phyloP scores from a whole-genome alignment of 2,888 invertebrate species.

The Calephelis perditalis region DNA sequence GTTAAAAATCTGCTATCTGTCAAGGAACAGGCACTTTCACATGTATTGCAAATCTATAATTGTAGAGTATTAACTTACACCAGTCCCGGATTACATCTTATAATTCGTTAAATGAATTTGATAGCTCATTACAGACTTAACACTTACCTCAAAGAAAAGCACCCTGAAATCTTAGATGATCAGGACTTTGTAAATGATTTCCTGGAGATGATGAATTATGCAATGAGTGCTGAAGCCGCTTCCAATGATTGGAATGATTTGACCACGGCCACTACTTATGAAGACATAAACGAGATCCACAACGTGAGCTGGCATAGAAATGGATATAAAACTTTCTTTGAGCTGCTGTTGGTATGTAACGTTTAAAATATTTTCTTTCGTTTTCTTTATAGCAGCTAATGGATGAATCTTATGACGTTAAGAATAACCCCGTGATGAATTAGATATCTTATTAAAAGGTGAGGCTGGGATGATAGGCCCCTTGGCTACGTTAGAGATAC shows the following conservation, averaged over 20 bases:
- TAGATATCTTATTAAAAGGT: no score
- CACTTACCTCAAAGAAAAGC: constrained; percentile 31
- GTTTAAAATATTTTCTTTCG: no score
- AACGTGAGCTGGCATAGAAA: constrained; percentile 38
- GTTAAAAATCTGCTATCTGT: no score
- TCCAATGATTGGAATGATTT: constrained; percentile 40
- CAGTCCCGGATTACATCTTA: background rate
- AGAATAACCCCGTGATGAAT: no score
- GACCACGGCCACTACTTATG: constrained; percentile 31
- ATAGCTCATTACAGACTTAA: constrained; percentile 22
- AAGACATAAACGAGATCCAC: constrained; percentile 33
- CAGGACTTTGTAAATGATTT: constrained; percentile 34
- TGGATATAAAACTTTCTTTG: constrained; percentile 43
- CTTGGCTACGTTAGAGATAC: no score
- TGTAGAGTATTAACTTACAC: no score
- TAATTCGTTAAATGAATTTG: background rate
- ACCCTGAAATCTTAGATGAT: constrained; percentile 34
- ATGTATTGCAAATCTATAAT: no score
- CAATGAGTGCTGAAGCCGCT: constrained; percentile 35
- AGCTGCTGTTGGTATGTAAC: constrained; percentile 33
- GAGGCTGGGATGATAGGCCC: no score
- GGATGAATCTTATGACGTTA: no score
- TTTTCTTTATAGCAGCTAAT: no score
- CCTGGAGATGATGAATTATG: constrained; percentile 33
- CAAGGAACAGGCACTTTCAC: no score